These are phyloP conservation scores for Oxygymnocypris stewartii DNA, from an alignment of 2,113 vertebrate species.

Conservation along the genomic window DNA sequence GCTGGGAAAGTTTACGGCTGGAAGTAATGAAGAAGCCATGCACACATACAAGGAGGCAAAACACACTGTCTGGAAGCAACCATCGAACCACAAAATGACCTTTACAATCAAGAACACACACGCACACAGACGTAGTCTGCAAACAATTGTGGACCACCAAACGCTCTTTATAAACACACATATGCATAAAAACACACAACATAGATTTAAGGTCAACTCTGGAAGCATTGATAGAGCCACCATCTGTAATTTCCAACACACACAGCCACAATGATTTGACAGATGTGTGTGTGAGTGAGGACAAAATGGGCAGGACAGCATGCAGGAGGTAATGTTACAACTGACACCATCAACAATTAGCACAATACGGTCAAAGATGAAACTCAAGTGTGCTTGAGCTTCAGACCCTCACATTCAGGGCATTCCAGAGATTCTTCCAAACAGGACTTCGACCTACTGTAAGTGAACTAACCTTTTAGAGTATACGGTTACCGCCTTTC, in stretches of 20 bases:
- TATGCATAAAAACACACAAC: background rate
- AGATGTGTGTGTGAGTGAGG: background rate
- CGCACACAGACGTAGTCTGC: background rate
- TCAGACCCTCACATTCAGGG: background rate
- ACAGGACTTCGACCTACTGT: background rate
- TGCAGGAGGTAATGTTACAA: conserved; percentile 12
- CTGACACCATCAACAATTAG: background rate
- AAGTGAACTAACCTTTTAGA: conserved; percentile 13
- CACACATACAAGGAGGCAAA: background rate
- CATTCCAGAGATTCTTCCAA: conserved; percentile 30
- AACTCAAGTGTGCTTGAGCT: background rate
- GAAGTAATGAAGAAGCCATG: conserved; percentile 14
- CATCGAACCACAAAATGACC: conserved; percentile 5
- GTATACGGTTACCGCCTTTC: background rate
- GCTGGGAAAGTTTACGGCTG: conserved; percentile 4
- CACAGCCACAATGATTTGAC: conserved; percentile 4
- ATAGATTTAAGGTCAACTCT: background rate
- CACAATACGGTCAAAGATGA: background rate
- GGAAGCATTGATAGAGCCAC: conserved; percentile 6
- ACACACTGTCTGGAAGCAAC: conserved; percentile 29
- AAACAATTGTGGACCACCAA: conserved; percentile 33
- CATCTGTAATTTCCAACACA: background rate
- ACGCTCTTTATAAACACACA: conserved; percentile 13
- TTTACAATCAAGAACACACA: conserved; percentile 32
- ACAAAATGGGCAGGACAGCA: background rate